These are phyloP conservation scores for Labia minor DNA, from an alignment of 2,888 invertebrate species.

Conservation along the genomic window DNA sequence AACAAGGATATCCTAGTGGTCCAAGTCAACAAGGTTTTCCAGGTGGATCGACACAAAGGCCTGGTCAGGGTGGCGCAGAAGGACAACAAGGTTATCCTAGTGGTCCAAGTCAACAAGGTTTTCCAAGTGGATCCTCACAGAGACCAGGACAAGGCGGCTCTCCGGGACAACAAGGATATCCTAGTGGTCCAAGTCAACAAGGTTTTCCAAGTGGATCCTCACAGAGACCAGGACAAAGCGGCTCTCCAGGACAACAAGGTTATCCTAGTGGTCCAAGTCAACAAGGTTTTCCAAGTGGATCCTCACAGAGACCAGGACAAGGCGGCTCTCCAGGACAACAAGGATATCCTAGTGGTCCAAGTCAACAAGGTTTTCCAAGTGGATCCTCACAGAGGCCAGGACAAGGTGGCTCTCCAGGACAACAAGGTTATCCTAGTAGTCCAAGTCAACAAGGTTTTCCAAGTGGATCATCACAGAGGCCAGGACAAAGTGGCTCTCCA, in stretches of 20 bases:
- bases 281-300: constrained; percentile 26
- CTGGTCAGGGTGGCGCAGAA: neutral
- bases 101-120: constrained; percentile 22
- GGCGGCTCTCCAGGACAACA: constrained; percentile 24
- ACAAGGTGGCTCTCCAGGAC: neutral
- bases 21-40: constrained; percentile 22
- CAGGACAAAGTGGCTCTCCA: constrained; percentile 27
- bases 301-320: constrained; percentile 26
- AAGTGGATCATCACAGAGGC: constrained; percentile 24
- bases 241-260: constrained; percentile 15
- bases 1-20: constrained; percentile 24
- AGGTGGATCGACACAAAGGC: neutral
- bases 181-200: constrained; percentile 28
- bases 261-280: constrained; percentile 22
- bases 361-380: neutral
- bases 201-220: constrained; percentile 23
- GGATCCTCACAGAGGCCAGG: no score
- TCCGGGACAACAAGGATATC: constrained; percentile 25
- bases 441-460: constrained; percentile 23
- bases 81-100: neutral
- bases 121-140: constrained; percentile 18
- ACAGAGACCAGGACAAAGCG: constrained; percentile 18
- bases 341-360: neutral
- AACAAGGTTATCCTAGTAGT: constrained; percentile 15
- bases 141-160: constrained; percentile 24